These are phyloP conservation scores for Rhagologus leucostigma DNA, from an alignment of 2,113 vertebrate genomes.

Conservation along the genomic window DNA sequence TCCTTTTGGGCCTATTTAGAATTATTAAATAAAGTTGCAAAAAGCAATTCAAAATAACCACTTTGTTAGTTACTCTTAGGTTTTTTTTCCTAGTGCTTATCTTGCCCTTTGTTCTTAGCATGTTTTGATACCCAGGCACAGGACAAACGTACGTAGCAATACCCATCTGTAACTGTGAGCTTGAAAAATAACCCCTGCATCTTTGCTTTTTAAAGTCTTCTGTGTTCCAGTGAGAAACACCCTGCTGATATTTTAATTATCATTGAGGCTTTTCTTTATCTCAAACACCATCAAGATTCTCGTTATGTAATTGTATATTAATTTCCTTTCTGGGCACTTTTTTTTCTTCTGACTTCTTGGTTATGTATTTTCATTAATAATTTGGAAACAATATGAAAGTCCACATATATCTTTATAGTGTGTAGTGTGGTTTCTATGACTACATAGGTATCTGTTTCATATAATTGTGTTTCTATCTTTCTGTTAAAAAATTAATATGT, in stretches of 20 bases:
- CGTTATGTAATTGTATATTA: background rate
- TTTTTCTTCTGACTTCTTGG: background rate
- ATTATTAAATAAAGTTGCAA: background rate
- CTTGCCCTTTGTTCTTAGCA: background rate
- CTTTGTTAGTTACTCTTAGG: background rate
- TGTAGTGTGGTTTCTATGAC: background rate
- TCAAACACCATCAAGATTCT: background rate
- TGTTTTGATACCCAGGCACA: background rate
- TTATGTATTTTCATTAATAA: background rate
- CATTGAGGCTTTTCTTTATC: background rate
- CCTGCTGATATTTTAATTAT: background rate
- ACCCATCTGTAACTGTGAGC: background rate
- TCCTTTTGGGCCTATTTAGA: background rate
- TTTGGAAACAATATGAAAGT: background rate
- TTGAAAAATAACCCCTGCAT: background rate
- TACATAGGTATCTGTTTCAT: background rate
- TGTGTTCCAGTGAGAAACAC: background rate
- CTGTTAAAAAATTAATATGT: background rate
- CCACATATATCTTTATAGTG: background rate
- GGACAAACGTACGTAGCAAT: background rate
- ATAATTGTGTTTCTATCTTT: rapidly evolving
- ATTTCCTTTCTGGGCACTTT: background rate
- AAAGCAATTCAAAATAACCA: background rate
- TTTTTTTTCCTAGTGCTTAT: background rate
- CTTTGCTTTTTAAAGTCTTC: background rate